Evolutionary conservation across 2,888 invertebrate genomes (phyloP).

Genomic region (Escarpia spicata): DNA sequence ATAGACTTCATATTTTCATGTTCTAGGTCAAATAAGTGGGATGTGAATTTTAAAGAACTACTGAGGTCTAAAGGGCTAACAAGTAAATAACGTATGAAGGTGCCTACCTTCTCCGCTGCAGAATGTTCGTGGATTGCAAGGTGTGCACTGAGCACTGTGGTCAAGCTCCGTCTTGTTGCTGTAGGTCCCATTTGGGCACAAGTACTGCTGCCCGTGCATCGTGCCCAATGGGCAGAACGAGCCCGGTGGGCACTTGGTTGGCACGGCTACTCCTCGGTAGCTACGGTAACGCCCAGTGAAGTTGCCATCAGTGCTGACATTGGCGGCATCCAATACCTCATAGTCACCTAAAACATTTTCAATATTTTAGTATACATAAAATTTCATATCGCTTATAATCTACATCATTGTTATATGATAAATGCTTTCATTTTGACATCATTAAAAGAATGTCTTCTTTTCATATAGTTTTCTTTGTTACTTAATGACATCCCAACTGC

Average conservation of each 20-base stretch:
- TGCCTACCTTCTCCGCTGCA: slow-evolving; percentile 56
- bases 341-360: slow-evolving; percentile 53
- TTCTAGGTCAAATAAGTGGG: too few species aligned
- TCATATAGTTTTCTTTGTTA: too few species aligned
- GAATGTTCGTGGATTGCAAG: slow-evolving; percentile 58
- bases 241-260: slow-evolving; percentile 56
- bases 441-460: too few species aligned
- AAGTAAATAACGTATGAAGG: background rate
- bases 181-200: slow-evolving; percentile 59
- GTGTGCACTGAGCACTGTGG: slow-evolving; percentile 54
- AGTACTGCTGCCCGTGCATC: slow-evolving; percentile 49
- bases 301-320: slow-evolving; percentile 52
- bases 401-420: background rate
- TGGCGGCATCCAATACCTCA: slow-evolving; percentile 52
- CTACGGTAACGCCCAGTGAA: slow-evolving; percentile 53
- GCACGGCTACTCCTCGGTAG: slow-evolving; percentile 54
- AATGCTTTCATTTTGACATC: background rate
- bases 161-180: slow-evolving; percentile 57
- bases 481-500: too few species aligned
- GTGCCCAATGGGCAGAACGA: slow-evolving; percentile 58
- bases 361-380: background rate
- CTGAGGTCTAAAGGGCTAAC: background rate
- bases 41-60: too few species aligned
- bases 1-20: too few species aligned
- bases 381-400: background rate